Base-by-base conservation (phyloP, 2,888 invertebrate species). In the Drosophila merina region DNA sequence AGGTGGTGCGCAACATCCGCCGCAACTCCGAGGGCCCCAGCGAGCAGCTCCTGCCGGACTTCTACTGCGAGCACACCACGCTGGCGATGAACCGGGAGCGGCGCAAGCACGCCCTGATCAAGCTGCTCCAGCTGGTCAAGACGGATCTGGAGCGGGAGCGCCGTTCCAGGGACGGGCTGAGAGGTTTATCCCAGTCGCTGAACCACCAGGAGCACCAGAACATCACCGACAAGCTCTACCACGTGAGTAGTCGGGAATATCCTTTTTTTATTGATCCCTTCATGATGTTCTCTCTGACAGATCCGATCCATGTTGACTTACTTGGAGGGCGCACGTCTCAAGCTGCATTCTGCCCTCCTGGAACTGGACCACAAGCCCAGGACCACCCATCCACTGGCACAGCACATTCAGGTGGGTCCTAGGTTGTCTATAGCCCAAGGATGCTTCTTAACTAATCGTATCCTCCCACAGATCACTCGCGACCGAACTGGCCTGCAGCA, bases 61-160 rank as follows among this genome's bases (percentile, higher is more conserved):
- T 97, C 93, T 98, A 98, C 92, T 97, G 98, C 84, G 98, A 98
- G 90, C 98, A 98, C 92, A 95, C 96, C 75, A 97, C 97, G 1
- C 93, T 98, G 82, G 96, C 96, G 30, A 98, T 98, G 98, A 98
- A 98, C 91, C 93, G 95, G 57, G 98, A 97, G 88, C 93, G 98
- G 70, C 94, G 98, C 85, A 97, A 96, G 92, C 96, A 96, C 92
- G 96, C 97, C 3, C 92, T 98, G 66, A 93, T 97, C 58, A 96
- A 97, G 91, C 94, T 98, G 55, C 92, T 98, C 36, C 96, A 97
- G 84, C 92, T 97, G 88, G 95, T 98, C 59, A 95, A 96, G 78
- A 96, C 96, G 81, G 98, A 98, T 90, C 94, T 97, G 82, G 98
- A 98, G 78, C 93, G 97, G 38, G 98, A 98, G 90, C 93, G 96